A percentile compares a stretch with the other conserved stretches of the same genome.
Evolutionary conservation across 2,888 invertebrate species (phyloP).

Genomic region (Kryphioiulus occultus): DNA sequence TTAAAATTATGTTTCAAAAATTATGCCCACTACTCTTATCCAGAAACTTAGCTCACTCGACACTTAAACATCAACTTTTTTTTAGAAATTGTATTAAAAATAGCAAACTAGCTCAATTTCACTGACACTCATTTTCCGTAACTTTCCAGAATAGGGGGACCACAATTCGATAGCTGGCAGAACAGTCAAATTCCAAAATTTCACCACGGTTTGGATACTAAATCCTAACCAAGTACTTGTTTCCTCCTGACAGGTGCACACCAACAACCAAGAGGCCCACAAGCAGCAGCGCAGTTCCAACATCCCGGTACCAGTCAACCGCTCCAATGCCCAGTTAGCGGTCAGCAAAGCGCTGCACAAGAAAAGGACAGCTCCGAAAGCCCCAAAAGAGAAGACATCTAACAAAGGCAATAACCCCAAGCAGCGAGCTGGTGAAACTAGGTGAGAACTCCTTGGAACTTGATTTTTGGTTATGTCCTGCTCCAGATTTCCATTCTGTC

Average conservation of each 20-base stretch:
- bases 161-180: no score
- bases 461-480: no score
- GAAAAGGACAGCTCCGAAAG: constrained; percentile 49
- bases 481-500: not conserved
- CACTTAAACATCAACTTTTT: no score
- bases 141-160: no score
- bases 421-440: not conserved
- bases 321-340: not conserved
- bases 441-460: not conserved
- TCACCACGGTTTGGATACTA: no score
- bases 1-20: no score
- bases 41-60: no score
- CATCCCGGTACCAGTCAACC: constrained; percentile 59
- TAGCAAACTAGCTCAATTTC: no score
- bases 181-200: no score
- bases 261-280: not conserved
- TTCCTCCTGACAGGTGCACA: constrained; percentile 38
- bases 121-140: no score
- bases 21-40: no score
- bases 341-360: constrained; percentile 22
- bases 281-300: constrained; percentile 17
- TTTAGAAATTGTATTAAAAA: no score
- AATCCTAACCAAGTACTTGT: not conserved
- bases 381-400: not conserved
- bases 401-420: not conserved